These are phyloP conservation scores for Pterobdella sp. DNA, from an alignment of 2,888 invertebrate species.

Conservation along the genomic window DNA sequence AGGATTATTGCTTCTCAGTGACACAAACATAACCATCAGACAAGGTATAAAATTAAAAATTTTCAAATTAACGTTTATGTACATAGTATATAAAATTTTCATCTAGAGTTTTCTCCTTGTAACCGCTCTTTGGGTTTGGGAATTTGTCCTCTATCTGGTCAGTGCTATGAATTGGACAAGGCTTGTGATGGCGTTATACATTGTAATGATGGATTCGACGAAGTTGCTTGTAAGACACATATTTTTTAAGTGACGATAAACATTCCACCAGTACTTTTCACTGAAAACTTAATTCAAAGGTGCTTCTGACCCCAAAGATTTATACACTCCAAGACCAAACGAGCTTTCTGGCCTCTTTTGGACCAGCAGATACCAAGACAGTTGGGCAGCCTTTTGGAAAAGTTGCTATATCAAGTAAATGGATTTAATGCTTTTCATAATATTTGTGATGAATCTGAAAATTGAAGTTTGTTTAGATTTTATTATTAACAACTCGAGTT, in stretches of 20 bases:
- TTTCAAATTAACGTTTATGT: neutral
- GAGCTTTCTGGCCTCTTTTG: slow-evolving; percentile 32
- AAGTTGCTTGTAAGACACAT: slow-evolving; percentile 35
- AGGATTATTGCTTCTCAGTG: slow-evolving; percentile 80
- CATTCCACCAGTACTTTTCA: neutral
- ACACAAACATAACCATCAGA: slow-evolving; percentile 58
- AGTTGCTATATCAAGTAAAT: slow-evolving; percentile 31
- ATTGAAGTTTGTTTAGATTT: neutral
- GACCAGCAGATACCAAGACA: slow-evolving; percentile 34
- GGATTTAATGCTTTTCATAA: neutral
- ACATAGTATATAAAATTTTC: neutral
- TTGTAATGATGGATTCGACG: slow-evolving; percentile 54
- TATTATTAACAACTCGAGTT: neutral
- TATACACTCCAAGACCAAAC: slow-evolving; percentile 24
- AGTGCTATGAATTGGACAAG: slow-evolving; percentile 68
- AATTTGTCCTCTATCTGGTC: slow-evolving; percentile 62
- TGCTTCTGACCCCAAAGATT: slow-evolving; percentile 17
- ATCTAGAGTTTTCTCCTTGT: slow-evolving; percentile 35
- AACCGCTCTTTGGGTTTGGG: slow-evolving; percentile 57
- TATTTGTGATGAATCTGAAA: neutral
- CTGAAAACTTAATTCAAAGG: slow-evolving; percentile 25
- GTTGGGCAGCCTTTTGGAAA: slow-evolving; percentile 32
- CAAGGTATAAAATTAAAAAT: slow-evolving; percentile 29
- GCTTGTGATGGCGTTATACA: slow-evolving; percentile 71
- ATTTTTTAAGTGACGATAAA: neutral